Conservation (phyloP, 2,888 invertebrate species). For the Amorpha juglandis region DNA sequence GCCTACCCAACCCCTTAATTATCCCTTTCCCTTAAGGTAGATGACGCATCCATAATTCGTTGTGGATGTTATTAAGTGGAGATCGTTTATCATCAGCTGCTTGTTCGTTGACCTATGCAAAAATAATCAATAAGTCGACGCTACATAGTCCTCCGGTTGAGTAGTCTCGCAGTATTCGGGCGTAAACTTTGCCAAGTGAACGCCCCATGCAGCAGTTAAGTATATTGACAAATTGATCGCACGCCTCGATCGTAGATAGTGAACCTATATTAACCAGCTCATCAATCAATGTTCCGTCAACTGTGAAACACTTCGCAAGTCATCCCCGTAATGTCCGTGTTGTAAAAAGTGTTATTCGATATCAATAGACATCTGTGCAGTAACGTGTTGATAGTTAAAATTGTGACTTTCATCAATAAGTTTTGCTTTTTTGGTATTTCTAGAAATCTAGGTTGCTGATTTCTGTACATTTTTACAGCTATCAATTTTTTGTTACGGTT, state of each 20-base stretch:
- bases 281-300: slow-evolving; percentile 12
- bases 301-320: slow-evolving; percentile 13
- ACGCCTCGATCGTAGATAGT: not conserved
- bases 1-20: too few relatives aligned
- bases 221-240: slow-evolving; percentile 2
- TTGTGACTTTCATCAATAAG: not conserved
- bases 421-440: not conserved
- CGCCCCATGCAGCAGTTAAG: too few relatives aligned
- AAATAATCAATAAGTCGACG: too few relatives aligned
- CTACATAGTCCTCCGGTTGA: too few relatives aligned
- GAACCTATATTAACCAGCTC: not conserved
- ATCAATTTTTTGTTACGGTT: not conserved
- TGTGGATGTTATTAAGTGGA: too few relatives aligned
- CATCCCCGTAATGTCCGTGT: not conserved
- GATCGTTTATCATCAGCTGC: too few relatives aligned
- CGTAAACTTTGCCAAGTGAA: not conserved
- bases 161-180: too few relatives aligned
- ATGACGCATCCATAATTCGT: too few relatives aligned
- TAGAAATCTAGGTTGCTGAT: too few relatives aligned
- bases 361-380: not conserved
- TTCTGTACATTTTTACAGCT: not conserved
- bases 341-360: slow-evolving; percentile 8
- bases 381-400: not conserved
- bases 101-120: too few relatives aligned
- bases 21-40: too few relatives aligned